These are phyloP conservation scores for Drosophila willistoni DNA, from an alignment of 1,140 invertebrate genomes.

Conservation along the genomic window DNA sequence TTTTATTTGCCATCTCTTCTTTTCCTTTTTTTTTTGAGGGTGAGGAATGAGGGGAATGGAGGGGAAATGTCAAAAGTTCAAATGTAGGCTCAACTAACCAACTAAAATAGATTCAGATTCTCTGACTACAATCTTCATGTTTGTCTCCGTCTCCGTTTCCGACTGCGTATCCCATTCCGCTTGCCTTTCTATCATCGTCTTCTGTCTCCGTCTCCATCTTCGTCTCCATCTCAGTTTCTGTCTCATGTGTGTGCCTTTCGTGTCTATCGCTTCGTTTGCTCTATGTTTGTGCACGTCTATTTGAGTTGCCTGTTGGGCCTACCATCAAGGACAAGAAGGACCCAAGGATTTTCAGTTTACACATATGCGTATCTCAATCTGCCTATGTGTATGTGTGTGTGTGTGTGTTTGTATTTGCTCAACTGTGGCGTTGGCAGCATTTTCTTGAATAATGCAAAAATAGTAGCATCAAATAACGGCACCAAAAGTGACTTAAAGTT, in stretches of 20 bases:
- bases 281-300: conserved; percentile 61
- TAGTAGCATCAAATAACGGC: conserved; percentile 70
- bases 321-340: conserved; percentile 39
- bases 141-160: conserved; percentile 7
- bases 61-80: conserved; percentile 53
- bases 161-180: conserved; percentile 2
- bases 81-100: conserved; percentile 52
- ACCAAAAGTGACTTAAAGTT: conserved; percentile 77
- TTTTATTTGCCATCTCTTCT: conserved; percentile 26
- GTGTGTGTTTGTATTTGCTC: conserved; percentile 46
- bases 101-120: conserved; percentile 33
- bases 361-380: conserved; percentile 22
- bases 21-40: conserved; percentile 22
- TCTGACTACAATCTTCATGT: conserved; percentile 9
- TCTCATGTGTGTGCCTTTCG: conserved; percentile 39
- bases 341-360: conserved; percentile 39
- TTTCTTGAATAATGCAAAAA: conserved; percentile 77
- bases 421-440: conserved; percentile 53
- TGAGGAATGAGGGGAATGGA: background rate
- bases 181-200: conserved; percentile 2
- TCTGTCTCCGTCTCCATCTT: background rate
- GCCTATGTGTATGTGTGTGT: conserved; percentile 14
- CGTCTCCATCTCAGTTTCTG: conserved; percentile 17
- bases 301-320: conserved; percentile 61
- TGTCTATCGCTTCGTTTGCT: conserved; percentile 49